Evolutionary conservation across 2,888 invertebrate genomes (phyloP), one percentile per base, ranked within the genome.

Genomic region (Nematopogon swammerdamellus): DNA sequence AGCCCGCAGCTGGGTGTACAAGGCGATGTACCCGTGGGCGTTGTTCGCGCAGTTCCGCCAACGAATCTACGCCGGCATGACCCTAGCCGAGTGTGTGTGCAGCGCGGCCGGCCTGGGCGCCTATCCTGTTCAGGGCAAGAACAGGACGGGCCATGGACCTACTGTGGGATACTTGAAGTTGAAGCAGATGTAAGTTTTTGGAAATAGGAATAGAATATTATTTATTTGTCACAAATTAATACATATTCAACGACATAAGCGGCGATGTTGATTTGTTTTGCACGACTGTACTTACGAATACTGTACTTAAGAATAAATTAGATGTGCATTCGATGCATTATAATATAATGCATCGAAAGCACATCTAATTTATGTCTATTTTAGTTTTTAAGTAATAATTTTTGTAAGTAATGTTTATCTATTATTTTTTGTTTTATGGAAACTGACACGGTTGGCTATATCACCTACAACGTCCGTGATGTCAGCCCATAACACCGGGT

Each of bases 71-170:
- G 84, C 88, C 14, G 97, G 96, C 0, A 87, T 97, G 82, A 85
- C 90, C 0, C 67, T 97, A 49, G 91, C 96, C 0, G 97, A 97
- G 70, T 91, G 92, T 66, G 92, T 93, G n/a, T 96, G 96, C 63
- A 92, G 92, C 16, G 87, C 91, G 68, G 89, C 92, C 2, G 95
- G 95, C 0, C 76, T 98, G 14, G 98, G 97, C 2, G 93, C 92
- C 1, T 98, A 98, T 70, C 97, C 97, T 0, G 79, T 79, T 0
- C 76, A 80, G 25, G 83, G 87, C 0, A 82, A 85, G 49, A 85
- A 92, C n/a, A 83, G 82, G 57, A 80, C 89, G 51, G 97, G 97
- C 0, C 83, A 87, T 60, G 98, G 97, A 2, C 97, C 97, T 0
- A 87, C 89, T 19, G 82, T 82, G 51, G 83, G 86, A 54, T 90